These are phyloP conservation scores for Cryptotis parvus DNA, from an alignment of 2,113 vertebrate genomes.

Conservation along the genomic window DNA sequence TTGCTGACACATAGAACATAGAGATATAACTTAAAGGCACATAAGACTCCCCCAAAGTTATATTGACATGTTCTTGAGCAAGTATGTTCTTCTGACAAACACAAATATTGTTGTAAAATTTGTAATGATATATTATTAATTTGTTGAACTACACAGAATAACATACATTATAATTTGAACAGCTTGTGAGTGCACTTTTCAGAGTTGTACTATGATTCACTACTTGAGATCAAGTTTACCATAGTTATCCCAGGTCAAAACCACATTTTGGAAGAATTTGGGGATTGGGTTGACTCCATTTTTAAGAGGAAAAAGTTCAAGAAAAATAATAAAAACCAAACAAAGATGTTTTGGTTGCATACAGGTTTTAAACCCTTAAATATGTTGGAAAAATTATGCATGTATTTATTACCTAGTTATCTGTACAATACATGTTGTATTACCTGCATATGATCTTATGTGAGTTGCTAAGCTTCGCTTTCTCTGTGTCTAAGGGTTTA, in stretches of 20 bases:
- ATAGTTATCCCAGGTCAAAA: conserved; percentile 1
- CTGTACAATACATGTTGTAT: conserved; percentile 57
- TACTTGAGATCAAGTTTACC: conserved; percentile 16
- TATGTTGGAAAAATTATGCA: not conserved
- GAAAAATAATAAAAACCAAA: conserved; percentile 28
- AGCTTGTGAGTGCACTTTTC: not conserved
- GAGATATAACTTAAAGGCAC: not conserved
- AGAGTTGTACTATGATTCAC: not conserved
- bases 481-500: conserved; percentile 67
- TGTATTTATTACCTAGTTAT: conserved; percentile 59
- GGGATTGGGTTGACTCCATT: not conserved
- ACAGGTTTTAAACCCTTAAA: conserved; percentile 28
- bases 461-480: conserved; percentile 74
- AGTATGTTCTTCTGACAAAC: not conserved
- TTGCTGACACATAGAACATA: not conserved
- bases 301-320: conserved; percentile 32
- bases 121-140: not conserved
- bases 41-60: not conserved
- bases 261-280: conserved; percentile 16
- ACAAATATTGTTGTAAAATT: conserved; percentile 50
- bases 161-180: not conserved
- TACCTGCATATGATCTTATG: conserved; percentile 66
- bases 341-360: not conserved
- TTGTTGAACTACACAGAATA: conserved; percentile 39
- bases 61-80: not conserved